phyloP scores from a whole-genome alignment of 2,797 vertebrate species.

The Cuniculus paca region DNA sequence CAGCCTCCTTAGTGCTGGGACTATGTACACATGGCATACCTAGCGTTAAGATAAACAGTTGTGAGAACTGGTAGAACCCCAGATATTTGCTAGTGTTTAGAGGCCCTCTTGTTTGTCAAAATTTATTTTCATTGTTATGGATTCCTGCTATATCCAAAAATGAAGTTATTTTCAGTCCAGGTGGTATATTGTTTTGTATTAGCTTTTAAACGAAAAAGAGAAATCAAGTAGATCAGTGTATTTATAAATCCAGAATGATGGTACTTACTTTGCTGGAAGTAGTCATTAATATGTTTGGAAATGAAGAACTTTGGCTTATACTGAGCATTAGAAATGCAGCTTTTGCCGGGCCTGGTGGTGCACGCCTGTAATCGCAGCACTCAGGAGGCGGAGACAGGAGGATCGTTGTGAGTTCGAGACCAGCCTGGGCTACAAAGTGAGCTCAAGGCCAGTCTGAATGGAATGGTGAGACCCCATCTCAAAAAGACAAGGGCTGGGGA shows the following conservation, averaged over 20 bases:
- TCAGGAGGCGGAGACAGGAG: no score
- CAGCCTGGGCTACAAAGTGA: no score
- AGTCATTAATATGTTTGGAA: slow-evolving; percentile 19
- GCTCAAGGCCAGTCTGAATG: no score
- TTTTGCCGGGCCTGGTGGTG: no score
- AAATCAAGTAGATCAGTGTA: not conserved
- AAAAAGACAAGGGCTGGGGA: no score
- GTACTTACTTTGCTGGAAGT: not conserved
- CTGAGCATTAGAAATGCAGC: slow-evolving; percentile 9
- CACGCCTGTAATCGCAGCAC: no score
- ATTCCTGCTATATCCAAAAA: slow-evolving; percentile 29
- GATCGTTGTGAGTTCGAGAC: no score
- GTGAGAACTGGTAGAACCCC: not conserved
- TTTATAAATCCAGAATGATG: slow-evolving; percentile 24
- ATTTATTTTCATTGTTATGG: not conserved
- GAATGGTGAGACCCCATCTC: no score
- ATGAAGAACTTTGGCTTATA: not conserved
- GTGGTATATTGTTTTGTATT: not conserved
- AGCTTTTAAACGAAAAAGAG: slow-evolving; percentile 46
- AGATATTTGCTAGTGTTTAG: not conserved
- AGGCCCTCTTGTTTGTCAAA: not conserved
- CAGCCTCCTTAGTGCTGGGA: not conserved
- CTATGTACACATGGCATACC: not conserved
- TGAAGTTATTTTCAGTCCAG: slow-evolving; percentile 5
- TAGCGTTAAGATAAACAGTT: slow-evolving; percentile 20